Evolutionary conservation across 1,140 invertebrate genomes (phyloP).

Genomic region (Branchinecta lindahli): DNA sequence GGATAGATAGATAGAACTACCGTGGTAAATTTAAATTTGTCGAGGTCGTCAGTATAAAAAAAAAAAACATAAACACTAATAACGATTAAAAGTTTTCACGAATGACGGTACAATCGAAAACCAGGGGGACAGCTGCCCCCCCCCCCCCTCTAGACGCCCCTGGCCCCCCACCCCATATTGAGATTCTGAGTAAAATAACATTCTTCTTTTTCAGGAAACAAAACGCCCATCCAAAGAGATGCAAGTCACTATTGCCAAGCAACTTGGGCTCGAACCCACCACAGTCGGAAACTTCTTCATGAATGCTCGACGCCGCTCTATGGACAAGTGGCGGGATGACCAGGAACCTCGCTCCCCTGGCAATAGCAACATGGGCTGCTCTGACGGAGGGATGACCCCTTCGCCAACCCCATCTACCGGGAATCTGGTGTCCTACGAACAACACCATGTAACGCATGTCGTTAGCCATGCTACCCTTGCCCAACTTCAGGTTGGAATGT

Average conservation of each 20-base stretch:
- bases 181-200: too few relatives aligned
- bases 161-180: too few relatives aligned
- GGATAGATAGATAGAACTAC: too few relatives aligned
- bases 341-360: slow-evolving; percentile 17
- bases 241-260: slow-evolving; percentile 97
- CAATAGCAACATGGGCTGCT: slow-evolving; percentile 12
- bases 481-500: not conserved
- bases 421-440: not conserved
- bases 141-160: too few relatives aligned
- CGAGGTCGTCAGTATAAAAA: too few relatives aligned
- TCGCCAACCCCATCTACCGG: not conserved
- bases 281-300: slow-evolving; percentile 99
- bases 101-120: too few relatives aligned
- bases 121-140: too few relatives aligned
- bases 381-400: not conserved
- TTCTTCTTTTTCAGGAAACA: slow-evolving; percentile 64
- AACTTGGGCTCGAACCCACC: slow-evolving; percentile 90
- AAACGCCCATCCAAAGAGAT: slow-evolving; percentile 99
- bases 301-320: slow-evolving; percentile 91
- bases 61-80: too few relatives aligned
- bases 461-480: not conserved
- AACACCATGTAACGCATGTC: not conserved
- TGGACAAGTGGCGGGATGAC: slow-evolving; percentile 94
- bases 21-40: too few relatives aligned
- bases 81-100: too few relatives aligned